phyloP scores from a whole-genome alignment of 2,888 invertebrate genomes.

The Lasioglossum lativentre region DNA sequence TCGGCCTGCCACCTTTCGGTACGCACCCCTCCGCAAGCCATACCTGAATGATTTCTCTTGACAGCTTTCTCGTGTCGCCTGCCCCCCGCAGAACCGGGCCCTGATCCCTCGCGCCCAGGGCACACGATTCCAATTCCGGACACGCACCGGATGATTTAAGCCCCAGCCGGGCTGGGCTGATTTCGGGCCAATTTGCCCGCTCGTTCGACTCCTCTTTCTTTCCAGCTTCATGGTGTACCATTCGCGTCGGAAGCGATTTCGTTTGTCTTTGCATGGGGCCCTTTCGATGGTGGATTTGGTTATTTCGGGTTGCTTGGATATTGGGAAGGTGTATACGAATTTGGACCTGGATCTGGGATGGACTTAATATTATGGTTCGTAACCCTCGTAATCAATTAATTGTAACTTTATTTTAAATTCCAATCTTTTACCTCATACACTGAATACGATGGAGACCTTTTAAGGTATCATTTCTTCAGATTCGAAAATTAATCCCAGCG shows the following conservation, averaged over 20 bases:
- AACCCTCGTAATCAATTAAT: neutral
- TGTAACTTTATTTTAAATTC: neutral
- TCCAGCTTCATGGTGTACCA: neutral
- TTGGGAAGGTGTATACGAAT: neutral
- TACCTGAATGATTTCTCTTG: slow-evolving; percentile 49
- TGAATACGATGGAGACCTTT: too few relatives aligned
- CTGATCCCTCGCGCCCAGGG: neutral
- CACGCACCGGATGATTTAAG: slow-evolving; percentile 20
- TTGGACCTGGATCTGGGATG: neutral
- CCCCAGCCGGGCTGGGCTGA: neutral
- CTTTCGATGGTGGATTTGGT: neutral
- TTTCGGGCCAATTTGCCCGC: neutral
- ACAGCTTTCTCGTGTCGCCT: slow-evolving; percentile 42
- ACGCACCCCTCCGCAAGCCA: slow-evolving; percentile 24
- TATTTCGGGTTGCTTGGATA: neutral
- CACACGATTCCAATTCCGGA: neutral
- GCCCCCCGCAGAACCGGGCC: neutral
- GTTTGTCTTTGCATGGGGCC: neutral
- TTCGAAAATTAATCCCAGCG: too few relatives aligned
- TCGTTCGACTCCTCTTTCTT: neutral
- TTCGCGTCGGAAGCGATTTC: neutral
- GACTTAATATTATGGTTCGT: neutral
- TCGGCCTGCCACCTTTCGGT: slow-evolving; percentile 30
- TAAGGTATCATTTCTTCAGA: too few relatives aligned
- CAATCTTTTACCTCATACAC: too few relatives aligned